Conservation (phyloP, 2,113 vertebrate species). For the Paradoxurus hermaphroditus region DNA sequence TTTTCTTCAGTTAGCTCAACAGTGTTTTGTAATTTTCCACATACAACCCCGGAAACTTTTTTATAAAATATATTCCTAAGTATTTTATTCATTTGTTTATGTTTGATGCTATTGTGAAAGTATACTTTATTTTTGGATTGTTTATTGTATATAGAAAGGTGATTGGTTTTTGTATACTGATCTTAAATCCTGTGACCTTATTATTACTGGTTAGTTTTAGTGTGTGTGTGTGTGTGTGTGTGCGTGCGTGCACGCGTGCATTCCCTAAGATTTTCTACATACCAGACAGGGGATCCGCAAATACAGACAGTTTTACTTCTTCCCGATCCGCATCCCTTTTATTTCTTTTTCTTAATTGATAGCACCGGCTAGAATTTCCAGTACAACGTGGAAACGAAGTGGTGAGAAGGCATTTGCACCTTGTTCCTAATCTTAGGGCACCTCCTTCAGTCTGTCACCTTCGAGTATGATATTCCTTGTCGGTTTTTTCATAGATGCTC, state of each 20-base stretch:
- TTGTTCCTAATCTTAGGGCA: neutral
- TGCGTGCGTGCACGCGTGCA: neutral
- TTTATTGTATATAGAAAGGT: neutral
- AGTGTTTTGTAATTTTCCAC: neutral
- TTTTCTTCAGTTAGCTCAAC: neutral
- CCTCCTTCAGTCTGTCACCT: neutral
- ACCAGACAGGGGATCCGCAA: neutral
- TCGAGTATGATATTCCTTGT: neutral
- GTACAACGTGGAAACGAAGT: neutral
- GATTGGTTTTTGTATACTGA: neutral
- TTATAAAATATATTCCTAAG: neutral
- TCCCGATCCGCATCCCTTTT: neutral
- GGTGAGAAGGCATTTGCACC: neutral
- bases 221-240: neutral
- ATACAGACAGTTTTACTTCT: neutral
- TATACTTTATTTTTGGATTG: neutral
- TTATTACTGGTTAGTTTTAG: neutral
- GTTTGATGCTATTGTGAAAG: neutral
- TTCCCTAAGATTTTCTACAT: neutral
- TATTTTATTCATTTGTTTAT: neutral
- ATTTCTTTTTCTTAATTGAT: neutral
- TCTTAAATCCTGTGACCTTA: neutral
- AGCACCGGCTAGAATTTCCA: neutral
- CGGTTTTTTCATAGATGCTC: neutral
- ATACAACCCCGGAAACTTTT: neutral